phyloP scores from a whole-genome alignment of 30 jellyfish, hydroid and myxozoan genomes.

The Chrysaora quinquecirrha region DNA sequence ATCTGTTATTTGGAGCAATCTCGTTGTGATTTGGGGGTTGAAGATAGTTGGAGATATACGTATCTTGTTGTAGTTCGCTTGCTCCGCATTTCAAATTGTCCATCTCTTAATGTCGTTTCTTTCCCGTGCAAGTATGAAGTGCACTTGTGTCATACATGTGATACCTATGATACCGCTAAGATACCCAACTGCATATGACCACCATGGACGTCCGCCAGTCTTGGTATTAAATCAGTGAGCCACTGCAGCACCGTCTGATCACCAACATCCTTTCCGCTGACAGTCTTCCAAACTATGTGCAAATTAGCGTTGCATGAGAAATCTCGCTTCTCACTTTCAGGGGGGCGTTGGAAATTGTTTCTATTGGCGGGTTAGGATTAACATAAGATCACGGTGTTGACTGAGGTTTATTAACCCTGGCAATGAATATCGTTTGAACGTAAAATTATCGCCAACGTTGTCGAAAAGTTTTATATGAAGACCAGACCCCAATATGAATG shows the following conservation, averaged over 20 bases:
- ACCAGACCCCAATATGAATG: neutral
- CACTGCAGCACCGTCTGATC: slow-evolving; percentile 10
- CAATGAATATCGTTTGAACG: too few relatives aligned
- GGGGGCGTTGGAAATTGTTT: slow-evolving; percentile 14
- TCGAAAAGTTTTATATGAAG: too few relatives aligned
- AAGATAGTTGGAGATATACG: slow-evolving; percentile 34
- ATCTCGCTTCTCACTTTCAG: slow-evolving; percentile 6
- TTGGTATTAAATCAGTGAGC: neutral
- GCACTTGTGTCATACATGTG: neutral
- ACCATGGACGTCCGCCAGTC: slow-evolving; percentile 1
- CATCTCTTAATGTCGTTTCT: too few relatives aligned
- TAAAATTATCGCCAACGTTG: too few relatives aligned
- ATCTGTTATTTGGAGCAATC: neutral
- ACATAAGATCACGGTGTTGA: slow-evolving; percentile 14
- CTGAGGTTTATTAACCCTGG: slow-evolving; percentile 3
- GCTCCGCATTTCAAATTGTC: too few relatives aligned
- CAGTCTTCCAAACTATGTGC: slow-evolving; percentile 56
- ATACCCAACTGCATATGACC: neutral
- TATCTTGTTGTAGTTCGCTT: slow-evolving; percentile 43
- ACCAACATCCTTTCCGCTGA: slow-evolving; percentile 45
- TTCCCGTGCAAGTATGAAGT: neutral
- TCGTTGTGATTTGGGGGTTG: slow-evolving; percentile 6
- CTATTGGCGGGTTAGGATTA: slow-evolving; percentile 29
- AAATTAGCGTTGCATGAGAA: slow-evolving; percentile 30
- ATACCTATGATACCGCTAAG: neutral